These are phyloP conservation scores for Augochlora pura DNA, from an alignment of 1,140 invertebrate genomes.

Conservation along the genomic window DNA sequence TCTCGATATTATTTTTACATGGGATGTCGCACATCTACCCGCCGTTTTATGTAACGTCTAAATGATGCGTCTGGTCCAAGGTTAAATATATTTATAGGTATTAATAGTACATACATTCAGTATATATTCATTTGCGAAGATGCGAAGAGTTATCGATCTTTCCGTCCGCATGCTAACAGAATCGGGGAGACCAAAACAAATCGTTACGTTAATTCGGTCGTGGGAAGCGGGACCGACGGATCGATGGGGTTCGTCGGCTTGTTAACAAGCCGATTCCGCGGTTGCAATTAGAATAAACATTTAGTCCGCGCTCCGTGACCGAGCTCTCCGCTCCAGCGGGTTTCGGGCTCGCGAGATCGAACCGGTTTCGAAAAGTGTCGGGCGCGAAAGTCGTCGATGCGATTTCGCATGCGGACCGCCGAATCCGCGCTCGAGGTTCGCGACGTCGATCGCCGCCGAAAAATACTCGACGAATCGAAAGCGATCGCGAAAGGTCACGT, in stretches of 20 bases:
- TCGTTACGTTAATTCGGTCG: conserved; percentile 15
- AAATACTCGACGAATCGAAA: conserved; percentile 24
- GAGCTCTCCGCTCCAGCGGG: not conserved
- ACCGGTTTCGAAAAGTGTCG: conserved; percentile 39
- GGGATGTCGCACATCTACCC: too few relatives aligned
- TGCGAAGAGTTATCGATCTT: too few relatives aligned
- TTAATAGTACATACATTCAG: too few relatives aligned
- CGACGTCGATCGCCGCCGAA: not conserved
- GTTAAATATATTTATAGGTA: too few relatives aligned
- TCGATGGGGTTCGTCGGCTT: conserved; percentile 24
- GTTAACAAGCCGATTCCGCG: conserved; percentile 21
- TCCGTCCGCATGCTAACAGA: conserved; percentile 9
- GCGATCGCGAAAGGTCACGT: not conserved
- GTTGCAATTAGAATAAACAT: conserved; percentile 42
- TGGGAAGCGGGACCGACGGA: not conserved
- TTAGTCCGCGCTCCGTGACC: conserved; percentile 22
- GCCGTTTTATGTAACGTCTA: too few relatives aligned
- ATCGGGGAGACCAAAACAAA: conserved; percentile 20
- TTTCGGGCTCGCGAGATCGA: conserved; percentile 3
- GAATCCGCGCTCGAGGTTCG: conserved; percentile 5
- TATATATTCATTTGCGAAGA: too few relatives aligned
- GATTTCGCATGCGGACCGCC: conserved; percentile 27
- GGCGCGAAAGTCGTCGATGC: conserved; percentile 28
- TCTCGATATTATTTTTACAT: too few relatives aligned
- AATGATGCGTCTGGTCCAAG: too few relatives aligned